Percentiles rank a stretch among this genome's conserved stretches.
Evolutionary conservation across 2,888 invertebrate genomes (phyloP).

Genomic region (Oeneis ivallda): DNA sequence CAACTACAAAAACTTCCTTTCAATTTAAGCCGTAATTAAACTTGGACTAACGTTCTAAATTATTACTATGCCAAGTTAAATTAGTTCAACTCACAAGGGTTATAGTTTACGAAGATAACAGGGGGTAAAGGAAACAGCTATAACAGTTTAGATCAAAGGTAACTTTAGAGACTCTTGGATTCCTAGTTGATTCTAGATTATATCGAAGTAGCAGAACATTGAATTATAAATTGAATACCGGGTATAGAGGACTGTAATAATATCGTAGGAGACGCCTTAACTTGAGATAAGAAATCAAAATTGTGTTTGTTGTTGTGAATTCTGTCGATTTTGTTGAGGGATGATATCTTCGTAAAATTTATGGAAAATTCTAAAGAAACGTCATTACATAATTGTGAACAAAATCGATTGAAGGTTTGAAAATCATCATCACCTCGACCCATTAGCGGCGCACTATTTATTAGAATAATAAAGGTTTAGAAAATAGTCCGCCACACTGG

Average conservation of each 20-base stretch:
- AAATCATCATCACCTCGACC: too few relatives aligned
- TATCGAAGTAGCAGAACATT: constrained; percentile 12
- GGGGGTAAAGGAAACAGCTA: neutral
- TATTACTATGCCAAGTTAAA: constrained; percentile 26
- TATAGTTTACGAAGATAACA: constrained; percentile 24
- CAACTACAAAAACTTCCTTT: neutral
- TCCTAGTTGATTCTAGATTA: constrained; percentile 22
- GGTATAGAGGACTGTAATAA: neutral
- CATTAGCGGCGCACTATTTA: too few relatives aligned
- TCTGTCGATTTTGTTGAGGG: constrained; percentile 9
- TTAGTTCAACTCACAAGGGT: constrained; percentile 30
- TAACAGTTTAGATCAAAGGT: constrained; percentile 28
- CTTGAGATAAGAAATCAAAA: constrained; percentile 4
- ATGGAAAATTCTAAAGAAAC: neutral
- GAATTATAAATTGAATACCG: constrained; percentile 24
- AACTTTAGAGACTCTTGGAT: constrained; percentile 20
- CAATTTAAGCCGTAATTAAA: constrained; percentile 14
- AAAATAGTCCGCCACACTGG: too few relatives aligned
- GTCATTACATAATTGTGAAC: too few relatives aligned
- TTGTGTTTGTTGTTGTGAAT: constrained; percentile 10
- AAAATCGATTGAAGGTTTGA: too few relatives aligned
- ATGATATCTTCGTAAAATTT: constrained; percentile 3
- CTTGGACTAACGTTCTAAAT: constrained; percentile 17
- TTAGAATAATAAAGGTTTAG: too few relatives aligned
- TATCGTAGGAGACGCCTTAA: constrained; percentile 3